A percentile compares a stretch with the other conserved stretches of the same genome.
Evolutionary conservation across 2,888 invertebrate species (phyloP).

Genomic region (Notodromas monacha): DNA sequence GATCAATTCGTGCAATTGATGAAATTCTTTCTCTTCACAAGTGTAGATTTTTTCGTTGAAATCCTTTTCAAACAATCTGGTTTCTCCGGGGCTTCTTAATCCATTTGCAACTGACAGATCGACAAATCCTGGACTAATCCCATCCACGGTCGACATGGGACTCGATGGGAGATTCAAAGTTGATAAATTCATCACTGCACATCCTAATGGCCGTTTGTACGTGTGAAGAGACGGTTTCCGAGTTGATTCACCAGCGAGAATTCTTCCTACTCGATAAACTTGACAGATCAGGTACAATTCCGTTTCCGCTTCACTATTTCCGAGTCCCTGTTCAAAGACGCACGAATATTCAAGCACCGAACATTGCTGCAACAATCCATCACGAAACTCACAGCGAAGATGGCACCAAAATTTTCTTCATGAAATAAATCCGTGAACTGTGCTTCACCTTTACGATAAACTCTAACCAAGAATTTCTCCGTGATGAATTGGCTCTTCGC

Average conservation of each 20-base stretch:
- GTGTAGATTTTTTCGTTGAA: constrained; percentile 34
- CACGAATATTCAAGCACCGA: neutral
- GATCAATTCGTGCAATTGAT: constrained; percentile 59
- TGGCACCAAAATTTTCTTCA: neutral
- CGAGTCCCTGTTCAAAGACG: constrained; percentile 27
- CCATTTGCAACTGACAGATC: no score
- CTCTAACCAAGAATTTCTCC: no score
- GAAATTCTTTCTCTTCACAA: constrained; percentile 40
- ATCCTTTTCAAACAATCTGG: constrained; percentile 19
- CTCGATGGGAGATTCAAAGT: no score
- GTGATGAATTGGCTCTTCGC: constrained; percentile 36
- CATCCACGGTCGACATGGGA: no score
- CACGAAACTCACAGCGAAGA: constrained; percentile 5
- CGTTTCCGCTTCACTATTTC: constrained; percentile 44
- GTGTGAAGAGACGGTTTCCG: constrained; percentile 19
- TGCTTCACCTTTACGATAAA: no score
- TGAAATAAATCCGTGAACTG: no score
- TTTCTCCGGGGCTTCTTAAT: no score
- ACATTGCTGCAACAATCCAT: no score
- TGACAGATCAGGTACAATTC: constrained; percentile 64
- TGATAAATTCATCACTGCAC: constrained; percentile 39
- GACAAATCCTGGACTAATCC: no score
- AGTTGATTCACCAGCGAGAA: constrained; percentile 30
- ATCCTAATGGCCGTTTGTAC: constrained; percentile 37
- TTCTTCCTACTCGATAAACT: constrained; percentile 56